Base-by-base conservation (phyloP, 2,888 invertebrate species). In the Lasioglossum leucozonium region DNA sequence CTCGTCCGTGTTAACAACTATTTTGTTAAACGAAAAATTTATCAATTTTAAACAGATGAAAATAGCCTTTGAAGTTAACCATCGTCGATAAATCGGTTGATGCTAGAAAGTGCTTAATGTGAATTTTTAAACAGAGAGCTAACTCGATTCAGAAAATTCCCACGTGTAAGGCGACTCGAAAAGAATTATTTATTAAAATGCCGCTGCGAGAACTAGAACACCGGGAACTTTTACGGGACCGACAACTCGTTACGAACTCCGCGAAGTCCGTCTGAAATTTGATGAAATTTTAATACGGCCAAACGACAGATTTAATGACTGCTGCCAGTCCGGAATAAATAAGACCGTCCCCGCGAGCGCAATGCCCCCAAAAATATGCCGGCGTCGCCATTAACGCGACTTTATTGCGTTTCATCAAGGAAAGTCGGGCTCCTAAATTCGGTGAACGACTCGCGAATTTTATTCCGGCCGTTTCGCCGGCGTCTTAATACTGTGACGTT, bases 301-400 rank as follows among this genome's bases (percentile, higher is more conserved):
- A 4, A 13, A 58, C 26, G 26, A 58, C 58, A 58, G 26, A 58
- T 26, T 58, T 58, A 26, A 58, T 58, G 26, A 26, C 58, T 11
- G n/a, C 13, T 26, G 5, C 1, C 26, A 4, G 58, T 16, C 8
- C 26, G 30, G 11, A 62, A 30, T 42, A 44, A 58, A 40, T 11
- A 40, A n/a, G 18, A 37, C 8, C 18, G 30, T 22, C 34, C 22
- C 40, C 10, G 58, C 44, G 30, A 18, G 72, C n/a, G 13, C 22
- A 42, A 51, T 4, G n/a, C 51, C 74, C 42, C 42, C 55, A 37
- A 22, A 22, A 72, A 37, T 67, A 67, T 67, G 37, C 67, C 13
- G 10, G 34, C 30, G 42, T n/a, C 42, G 22, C 72, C 71, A 47
- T 80, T 81, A 67, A 81, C 72, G 42, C 62, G 62, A 18, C 42